Percentiles rank a stretch among this genome's conserved stretches.
These are phyloP conservation scores for Apis dorsata DNA, from an alignment of 1,140 invertebrate species.

Conservation along the genomic window DNA sequence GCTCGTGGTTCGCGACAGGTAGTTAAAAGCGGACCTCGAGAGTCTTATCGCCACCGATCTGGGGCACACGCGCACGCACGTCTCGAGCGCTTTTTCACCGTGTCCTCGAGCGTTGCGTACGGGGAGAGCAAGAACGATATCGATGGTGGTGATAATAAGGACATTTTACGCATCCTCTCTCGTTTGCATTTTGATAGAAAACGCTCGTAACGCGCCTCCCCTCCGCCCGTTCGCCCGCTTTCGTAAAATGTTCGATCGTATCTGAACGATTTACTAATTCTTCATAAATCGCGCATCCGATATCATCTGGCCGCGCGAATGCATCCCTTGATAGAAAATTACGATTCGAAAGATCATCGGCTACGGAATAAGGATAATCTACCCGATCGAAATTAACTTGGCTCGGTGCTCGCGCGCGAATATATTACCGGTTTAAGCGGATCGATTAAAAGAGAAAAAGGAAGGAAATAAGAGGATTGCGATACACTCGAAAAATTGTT, in stretches of 20 bases:
- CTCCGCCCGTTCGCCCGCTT: neutral
- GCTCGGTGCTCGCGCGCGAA: neutral
- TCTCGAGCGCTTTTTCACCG: neutral
- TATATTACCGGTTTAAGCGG: neutral
- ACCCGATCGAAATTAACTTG: conserved; percentile 12
- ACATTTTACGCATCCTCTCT: neutral
- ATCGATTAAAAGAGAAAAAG: too few relatives aligned
- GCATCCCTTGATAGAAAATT: conserved; percentile 12
- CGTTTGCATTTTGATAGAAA: conserved; percentile 41
- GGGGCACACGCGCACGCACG: neutral
- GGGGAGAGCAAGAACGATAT: neutral
- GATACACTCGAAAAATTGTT: too few relatives aligned
- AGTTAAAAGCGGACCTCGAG: conserved; percentile 8
- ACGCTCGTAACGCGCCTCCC: neutral
- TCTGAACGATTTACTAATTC: conserved; percentile 29
- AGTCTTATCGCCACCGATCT: neutral
- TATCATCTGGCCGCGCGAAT: neutral
- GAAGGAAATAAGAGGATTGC: too few relatives aligned
- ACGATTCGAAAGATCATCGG: conserved; percentile 8
- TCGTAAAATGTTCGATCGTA: conserved; percentile 20
- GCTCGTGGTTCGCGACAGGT: neutral
- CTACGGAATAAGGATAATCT: conserved; percentile 36
- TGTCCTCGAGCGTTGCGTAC: neutral
- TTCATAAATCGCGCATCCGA: conserved; percentile 8
- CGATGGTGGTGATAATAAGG: neutral